Base-by-base conservation (phyloP, 2,113 vertebrate genomes). In the Bagarius yarrelli region DNA sequence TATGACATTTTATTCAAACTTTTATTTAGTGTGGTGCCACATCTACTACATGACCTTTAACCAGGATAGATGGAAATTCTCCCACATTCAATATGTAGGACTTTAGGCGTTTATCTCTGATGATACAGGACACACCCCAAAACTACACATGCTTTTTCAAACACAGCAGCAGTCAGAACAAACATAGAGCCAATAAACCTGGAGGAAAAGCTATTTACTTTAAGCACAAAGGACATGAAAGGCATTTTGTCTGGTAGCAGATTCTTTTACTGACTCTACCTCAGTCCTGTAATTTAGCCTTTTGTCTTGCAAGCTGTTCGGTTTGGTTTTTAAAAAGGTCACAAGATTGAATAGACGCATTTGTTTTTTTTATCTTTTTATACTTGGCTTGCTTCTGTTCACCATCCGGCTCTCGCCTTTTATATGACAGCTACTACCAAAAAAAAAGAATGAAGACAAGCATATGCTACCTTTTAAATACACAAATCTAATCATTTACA, bases 111-210 rank as follows among this genome's bases (percentile, higher is more conserved):
- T 8, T 47, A 50, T 71, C 67, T 71, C 0, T 71, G 44, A 71
- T 50, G 69, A 47, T 40, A 47, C 40, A 70, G 4, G 36, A 40
- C 0, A 67, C 64, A 67, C 67, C 40, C 67, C 47, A 70, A 44
- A 47, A 70, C 66, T 69, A 32, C 47, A 55, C 50, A 73, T 21
- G 50, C 18, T 32, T 73, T 50, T 18, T 36, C 69, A 71, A 72
- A 74, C 15, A 56, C 30, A 36, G 52, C 5, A 74, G 50, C 70
- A 52, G 66, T 70, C 66, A 4, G 27, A 30, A 1, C 50, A 32
- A 73, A 53, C 70, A 53, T 21, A 25, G 27, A 30, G 21, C 13
- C 4, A 56, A 32, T 23, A 23, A 57, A 32, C 30, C 30, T n/a
- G 53, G 18, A 8, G 18, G 52, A 32, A 74, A 57, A 36, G 72